These are phyloP conservation scores for Eupithecia subfuscata DNA, from an alignment of 2,888 invertebrate genomes.

Conservation along the genomic window DNA sequence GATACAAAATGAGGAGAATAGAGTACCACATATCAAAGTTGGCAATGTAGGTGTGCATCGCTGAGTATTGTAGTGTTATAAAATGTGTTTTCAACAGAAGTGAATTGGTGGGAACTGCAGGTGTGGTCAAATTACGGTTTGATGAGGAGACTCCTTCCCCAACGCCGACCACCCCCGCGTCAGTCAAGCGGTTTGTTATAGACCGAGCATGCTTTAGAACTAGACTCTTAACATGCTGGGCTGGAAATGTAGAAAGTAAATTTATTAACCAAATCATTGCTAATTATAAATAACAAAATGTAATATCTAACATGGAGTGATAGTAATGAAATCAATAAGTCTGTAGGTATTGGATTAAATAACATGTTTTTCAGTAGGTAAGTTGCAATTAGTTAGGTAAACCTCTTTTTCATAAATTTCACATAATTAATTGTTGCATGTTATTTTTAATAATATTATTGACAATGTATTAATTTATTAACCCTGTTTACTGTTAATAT, in stretches of 20 bases:
- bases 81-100: constrained; percentile 76
- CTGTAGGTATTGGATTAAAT: not conserved
- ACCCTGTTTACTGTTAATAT: not conserved
- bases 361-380: not conserved
- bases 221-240: constrained; percentile 72
- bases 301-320: not conserved
- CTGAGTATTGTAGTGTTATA: constrained; percentile 2
- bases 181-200: constrained; percentile 81
- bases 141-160: constrained; percentile 81
- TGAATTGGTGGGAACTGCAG: constrained; percentile 85
- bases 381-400: not conserved
- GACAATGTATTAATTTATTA: not conserved
- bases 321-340: not conserved
- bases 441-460: not conserved
- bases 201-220: constrained; percentile 70
- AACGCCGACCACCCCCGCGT: constrained; percentile 81
- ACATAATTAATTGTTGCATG: not conserved
- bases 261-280: constrained; percentile 35
- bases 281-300: constrained; percentile 12
- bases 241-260: constrained; percentile 50
- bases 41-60: not conserved
- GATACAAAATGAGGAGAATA: not conserved
- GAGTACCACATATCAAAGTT: not conserved
- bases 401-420: not conserved
- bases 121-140: constrained; percentile 84